Conservation (phyloP, 2,797 vertebrate genomes). For the Chanos chanos region DNA sequence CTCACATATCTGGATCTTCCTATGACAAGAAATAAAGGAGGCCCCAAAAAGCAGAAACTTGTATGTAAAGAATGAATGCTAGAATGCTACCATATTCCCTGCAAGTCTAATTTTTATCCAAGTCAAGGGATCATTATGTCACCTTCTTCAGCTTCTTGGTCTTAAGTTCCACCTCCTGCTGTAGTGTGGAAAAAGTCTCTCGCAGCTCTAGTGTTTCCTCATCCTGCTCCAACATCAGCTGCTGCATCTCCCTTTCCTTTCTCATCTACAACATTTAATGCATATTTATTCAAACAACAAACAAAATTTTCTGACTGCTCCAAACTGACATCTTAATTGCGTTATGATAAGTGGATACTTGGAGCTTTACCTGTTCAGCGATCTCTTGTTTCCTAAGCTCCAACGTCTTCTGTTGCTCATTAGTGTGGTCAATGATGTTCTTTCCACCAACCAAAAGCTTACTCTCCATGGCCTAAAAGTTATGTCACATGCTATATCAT, state of each 20-base stretch:
- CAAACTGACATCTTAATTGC: neutral
- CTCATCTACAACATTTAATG: slow-evolving; percentile 74
- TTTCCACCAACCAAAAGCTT: slow-evolving; percentile 92
- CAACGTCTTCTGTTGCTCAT: slow-evolving; percentile 93
- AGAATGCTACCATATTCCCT: too few relatives aligned
- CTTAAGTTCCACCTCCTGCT: slow-evolving; percentile 96
- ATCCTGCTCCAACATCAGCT: slow-evolving; percentile 88
- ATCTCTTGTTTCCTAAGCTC: slow-evolving; percentile 92
- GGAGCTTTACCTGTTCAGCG: slow-evolving; percentile 79
- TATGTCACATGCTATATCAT: slow-evolving; percentile 27
- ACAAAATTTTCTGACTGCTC: neutral
- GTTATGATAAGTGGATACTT: neutral
- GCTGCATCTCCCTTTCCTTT: slow-evolving; percentile 88
- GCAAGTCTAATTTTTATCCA: neutral
- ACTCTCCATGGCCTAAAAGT: slow-evolving; percentile 90
- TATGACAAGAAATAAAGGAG: neutral
- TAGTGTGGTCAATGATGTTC: slow-evolving; percentile 95
- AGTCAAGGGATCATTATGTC: slow-evolving; percentile 36
- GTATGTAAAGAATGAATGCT: neutral
- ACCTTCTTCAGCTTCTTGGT: slow-evolving; percentile 97
- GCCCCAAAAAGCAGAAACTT: neutral
- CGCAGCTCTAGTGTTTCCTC: slow-evolving; percentile 93
- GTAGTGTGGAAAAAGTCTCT: slow-evolving; percentile 89
- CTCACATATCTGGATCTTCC: too few relatives aligned
- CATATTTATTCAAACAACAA: neutral